phyloP scores from a whole-genome alignment of 2,888 invertebrate species.

The Euclidia mi region DNA sequence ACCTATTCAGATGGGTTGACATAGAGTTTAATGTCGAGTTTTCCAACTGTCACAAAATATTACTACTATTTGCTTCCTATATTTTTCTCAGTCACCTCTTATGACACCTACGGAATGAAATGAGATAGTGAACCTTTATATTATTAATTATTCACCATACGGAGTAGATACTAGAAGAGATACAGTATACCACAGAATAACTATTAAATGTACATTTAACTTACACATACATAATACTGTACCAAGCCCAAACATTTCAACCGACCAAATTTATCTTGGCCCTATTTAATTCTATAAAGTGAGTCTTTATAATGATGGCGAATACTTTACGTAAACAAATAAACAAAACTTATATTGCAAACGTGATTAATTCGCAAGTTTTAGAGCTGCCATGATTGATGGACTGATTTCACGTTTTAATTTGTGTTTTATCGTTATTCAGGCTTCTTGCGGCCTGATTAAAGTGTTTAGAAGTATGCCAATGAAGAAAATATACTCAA shows the following conservation, averaged over 20 bases:
- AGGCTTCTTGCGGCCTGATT: neutral
- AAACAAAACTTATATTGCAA: constrained; percentile 34
- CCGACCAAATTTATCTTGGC: constrained; percentile 18
- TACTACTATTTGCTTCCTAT: no score
- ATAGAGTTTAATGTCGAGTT: no score
- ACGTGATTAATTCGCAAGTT: constrained; percentile 47
- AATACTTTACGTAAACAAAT: constrained; percentile 27
- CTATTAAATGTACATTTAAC: no score
- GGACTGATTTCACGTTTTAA: constrained; percentile 18
- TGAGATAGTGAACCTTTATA: no score
- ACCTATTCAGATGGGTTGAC: no score
- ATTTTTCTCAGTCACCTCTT: no score
- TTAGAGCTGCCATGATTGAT: constrained; percentile 20
- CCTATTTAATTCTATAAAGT: constrained; percentile 17
- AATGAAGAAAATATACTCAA: no score
- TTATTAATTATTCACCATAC: no score
- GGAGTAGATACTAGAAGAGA: no score
- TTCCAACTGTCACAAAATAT: no score
- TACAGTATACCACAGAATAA: no score
- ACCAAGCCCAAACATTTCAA: constrained; percentile 2
- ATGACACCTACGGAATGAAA: no score
- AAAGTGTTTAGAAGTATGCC: neutral
- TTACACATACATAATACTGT: neutral
- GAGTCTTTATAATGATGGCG: constrained; percentile 9
- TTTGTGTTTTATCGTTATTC: constrained; percentile 4